Conservation (phyloP, 2,888 invertebrate genomes). For the Drosophila mimica region DNA sequence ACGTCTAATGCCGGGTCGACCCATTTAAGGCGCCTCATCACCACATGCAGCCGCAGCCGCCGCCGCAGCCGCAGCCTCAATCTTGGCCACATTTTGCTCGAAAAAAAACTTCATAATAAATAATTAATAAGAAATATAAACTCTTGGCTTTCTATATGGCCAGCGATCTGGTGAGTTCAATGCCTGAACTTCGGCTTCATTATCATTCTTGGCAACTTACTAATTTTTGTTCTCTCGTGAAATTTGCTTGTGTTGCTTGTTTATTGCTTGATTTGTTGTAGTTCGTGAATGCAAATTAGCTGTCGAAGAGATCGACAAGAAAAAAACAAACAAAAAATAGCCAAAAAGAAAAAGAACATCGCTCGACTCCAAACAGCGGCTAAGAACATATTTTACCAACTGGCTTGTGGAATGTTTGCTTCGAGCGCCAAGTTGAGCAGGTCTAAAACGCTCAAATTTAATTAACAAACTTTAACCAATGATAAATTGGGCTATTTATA, state of each 20-base stretch:
- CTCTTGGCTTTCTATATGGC: slow-evolving; percentile 49
- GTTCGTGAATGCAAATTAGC: slow-evolving; percentile 50
- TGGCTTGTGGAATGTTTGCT: slow-evolving; percentile 28
- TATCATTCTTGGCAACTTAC: slow-evolving; percentile 49
- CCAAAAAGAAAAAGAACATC: neutral
- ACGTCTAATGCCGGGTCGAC: slow-evolving; percentile 51
- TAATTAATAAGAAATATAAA: slow-evolving; percentile 2
- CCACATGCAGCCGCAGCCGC: neutral
- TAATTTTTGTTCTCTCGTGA: slow-evolving; percentile 8
- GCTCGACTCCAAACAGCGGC: slow-evolving; percentile 3
- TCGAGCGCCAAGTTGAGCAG: slow-evolving; percentile 30
- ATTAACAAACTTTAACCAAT: slow-evolving; percentile 3
- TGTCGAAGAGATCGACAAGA: slow-evolving; percentile 19
- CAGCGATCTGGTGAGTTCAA: slow-evolving; percentile 49
- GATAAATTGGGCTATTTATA: neutral
- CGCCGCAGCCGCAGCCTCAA: neutral
- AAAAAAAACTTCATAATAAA: neutral
- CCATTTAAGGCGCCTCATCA: slow-evolving; percentile 36
- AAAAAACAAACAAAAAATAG: neutral
- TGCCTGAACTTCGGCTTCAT: slow-evolving; percentile 59
- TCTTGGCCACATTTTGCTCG: slow-evolving; percentile 17
- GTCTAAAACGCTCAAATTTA: slow-evolving; percentile 1
- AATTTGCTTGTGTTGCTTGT: slow-evolving; percentile 14
- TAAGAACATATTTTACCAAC: slow-evolving; percentile 12
- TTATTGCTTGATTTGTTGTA: slow-evolving; percentile 3